These are phyloP conservation scores for Tragelaphus eurycerus DNA, from an alignment of 2,797 vertebrate species.

Conservation along the genomic window DNA sequence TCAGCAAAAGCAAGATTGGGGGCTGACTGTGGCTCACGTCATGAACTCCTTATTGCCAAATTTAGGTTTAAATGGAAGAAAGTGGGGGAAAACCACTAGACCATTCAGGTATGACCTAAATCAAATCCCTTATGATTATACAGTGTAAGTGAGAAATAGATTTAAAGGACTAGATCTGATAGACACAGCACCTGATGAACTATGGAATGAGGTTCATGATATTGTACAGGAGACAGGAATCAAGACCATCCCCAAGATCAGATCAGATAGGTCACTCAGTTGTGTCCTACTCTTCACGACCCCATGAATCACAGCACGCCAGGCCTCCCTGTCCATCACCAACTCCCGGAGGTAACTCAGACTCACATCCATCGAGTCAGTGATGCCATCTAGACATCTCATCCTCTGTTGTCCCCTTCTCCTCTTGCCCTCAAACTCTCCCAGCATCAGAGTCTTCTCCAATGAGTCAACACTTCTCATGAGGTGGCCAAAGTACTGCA, in stretches of 20 bases:
- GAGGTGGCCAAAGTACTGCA: too few relatives aligned
- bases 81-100: background rate
- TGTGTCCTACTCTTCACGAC: too few relatives aligned
- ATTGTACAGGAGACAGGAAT: background rate
- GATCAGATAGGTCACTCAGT: too few relatives aligned
- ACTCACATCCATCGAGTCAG: too few relatives aligned
- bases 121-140: background rate
- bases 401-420: too few relatives aligned
- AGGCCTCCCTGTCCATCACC: too few relatives aligned
- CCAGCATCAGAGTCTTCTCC: too few relatives aligned
- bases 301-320: too few relatives aligned
- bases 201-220: background rate
- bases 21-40: background rate
- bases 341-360: too few relatives aligned
- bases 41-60: background rate
- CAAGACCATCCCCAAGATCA: background rate
- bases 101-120: background rate
- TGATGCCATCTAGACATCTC: too few relatives aligned
- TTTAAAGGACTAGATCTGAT: background rate
- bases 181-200: background rate
- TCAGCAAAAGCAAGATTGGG: background rate
- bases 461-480: too few relatives aligned
- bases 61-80: background rate
- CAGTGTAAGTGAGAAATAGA: background rate
- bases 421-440: too few relatives aligned